phyloP scores from a whole-genome alignment of 2,888 invertebrate species.

The Leptarthrus brevirostris region DNA sequence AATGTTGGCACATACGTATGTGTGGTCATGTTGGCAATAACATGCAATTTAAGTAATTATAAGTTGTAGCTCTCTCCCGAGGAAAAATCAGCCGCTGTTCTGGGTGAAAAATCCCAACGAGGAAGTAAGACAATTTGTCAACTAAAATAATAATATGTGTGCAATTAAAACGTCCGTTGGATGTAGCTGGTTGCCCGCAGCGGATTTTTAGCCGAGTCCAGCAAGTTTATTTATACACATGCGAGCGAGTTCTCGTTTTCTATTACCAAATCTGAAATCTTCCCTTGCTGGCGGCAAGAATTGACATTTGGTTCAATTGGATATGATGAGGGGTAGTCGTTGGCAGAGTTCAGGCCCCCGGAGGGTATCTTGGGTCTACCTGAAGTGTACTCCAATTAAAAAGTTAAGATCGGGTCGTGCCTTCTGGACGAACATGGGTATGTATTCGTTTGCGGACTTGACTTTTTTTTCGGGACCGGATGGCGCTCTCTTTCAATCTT shows the following conservation, averaged over 20 bases:
- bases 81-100: background rate
- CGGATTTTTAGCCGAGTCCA: background rate
- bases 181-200: background rate
- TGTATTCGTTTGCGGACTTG: slow-evolving; percentile 49
- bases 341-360: slow-evolving; percentile 49
- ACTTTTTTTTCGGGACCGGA: slow-evolving; percentile 53
- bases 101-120: background rate
- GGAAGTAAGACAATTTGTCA: slow-evolving; percentile 39
- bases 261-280: slow-evolving; percentile 47
- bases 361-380: slow-evolving; percentile 52
- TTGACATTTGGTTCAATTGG: slow-evolving; percentile 59
- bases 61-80: background rate
- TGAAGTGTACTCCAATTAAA: slow-evolving; percentile 53
- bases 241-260: slow-evolving; percentile 41
- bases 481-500: slow-evolving; percentile 54
- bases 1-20: background rate
- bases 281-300: slow-evolving; percentile 53
- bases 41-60: slow-evolving; percentile 37
- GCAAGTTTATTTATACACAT: slow-evolving; percentile 29
- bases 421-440: slow-evolving; percentile 47
- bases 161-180: slow-evolving; percentile 33
- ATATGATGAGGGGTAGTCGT: slow-evolving; percentile 53
- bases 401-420: slow-evolving; percentile 53
- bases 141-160: slow-evolving; percentile 19
- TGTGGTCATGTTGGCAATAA: slow-evolving; percentile 12